phyloP scores from a whole-genome alignment of 2,888 invertebrate genomes.

The Polydrusus tereticollis region DNA sequence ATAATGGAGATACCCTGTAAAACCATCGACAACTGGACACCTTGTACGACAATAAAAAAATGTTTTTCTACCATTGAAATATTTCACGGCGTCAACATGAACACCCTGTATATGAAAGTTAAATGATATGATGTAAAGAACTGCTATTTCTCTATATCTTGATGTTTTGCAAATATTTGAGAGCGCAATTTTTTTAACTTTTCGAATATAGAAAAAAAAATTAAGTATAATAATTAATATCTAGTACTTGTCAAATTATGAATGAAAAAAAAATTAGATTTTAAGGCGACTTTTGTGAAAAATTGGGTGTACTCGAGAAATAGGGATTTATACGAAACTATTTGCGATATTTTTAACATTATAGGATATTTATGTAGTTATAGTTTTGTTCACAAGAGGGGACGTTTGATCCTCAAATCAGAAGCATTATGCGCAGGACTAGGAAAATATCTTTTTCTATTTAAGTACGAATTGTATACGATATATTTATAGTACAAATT shows the following conservation, averaged over 20 bases:
- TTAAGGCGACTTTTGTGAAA: conserved; percentile 22
- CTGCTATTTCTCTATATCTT: conserved; percentile 15
- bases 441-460: not conserved
- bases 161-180: conserved; percentile 6
- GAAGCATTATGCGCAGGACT: too few relatives aligned
- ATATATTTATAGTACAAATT: conserved; percentile 47
- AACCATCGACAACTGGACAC: too few relatives aligned
- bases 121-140: conserved; percentile 12
- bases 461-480: conserved; percentile 40
- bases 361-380: too few relatives aligned
- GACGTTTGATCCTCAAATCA: too few relatives aligned
- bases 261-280: conserved; percentile 22
- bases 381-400: too few relatives aligned
- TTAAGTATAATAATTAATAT: conserved; percentile 21
- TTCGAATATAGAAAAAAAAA: conserved; percentile 1
- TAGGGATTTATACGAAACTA: not conserved
- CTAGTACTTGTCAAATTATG: conserved; percentile 44
- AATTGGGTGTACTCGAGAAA: conserved; percentile 17
- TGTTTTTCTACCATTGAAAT: not conserved
- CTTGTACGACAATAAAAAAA: too few relatives aligned
- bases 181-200: conserved; percentile 11
- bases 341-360: not conserved
- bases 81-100: too few relatives aligned
- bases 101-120: not conserved
- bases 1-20: too few relatives aligned